These are phyloP conservation scores for Diceros bicornis DNA, from an alignment of 2,797 vertebrate genomes.

Conservation along the genomic window DNA sequence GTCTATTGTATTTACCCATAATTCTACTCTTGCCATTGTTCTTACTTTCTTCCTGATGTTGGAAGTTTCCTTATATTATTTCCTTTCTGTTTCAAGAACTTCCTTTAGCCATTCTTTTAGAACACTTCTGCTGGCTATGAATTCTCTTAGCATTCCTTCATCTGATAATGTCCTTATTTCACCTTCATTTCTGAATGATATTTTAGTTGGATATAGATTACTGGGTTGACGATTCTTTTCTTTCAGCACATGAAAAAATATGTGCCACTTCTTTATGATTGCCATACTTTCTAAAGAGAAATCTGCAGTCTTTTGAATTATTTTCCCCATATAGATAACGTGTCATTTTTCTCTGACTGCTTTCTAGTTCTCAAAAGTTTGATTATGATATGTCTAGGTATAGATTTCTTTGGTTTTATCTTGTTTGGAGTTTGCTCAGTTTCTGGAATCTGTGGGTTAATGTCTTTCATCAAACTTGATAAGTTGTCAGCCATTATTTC, in stretches of 20 bases:
- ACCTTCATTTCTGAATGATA: background rate
- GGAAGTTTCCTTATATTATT: background rate
- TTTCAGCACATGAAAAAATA: background rate
- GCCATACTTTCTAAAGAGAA: background rate
- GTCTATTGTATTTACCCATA: background rate
- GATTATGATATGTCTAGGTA: background rate
- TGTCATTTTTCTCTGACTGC: background rate
- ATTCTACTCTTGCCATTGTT: background rate
- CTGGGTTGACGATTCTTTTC: background rate
- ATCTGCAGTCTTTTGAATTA: background rate
- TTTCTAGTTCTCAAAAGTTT: background rate
- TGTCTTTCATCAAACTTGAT: background rate
- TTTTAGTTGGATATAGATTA: background rate
- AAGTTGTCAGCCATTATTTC: background rate
- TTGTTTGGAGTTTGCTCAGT: background rate
- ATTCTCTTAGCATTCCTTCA: background rate
- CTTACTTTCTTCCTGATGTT: background rate
- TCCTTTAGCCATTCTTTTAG: background rate
- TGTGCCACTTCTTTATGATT: background rate
- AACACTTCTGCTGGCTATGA: background rate
- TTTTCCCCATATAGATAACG: background rate
- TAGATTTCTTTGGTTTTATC: background rate
- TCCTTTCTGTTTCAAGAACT: background rate
- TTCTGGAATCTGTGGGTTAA: conserved; percentile 12
- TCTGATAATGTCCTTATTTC: background rate